These are phyloP conservation scores for Drosophila varians DNA, from an alignment of 1,140 invertebrate genomes.

Conservation along the genomic window DNA sequence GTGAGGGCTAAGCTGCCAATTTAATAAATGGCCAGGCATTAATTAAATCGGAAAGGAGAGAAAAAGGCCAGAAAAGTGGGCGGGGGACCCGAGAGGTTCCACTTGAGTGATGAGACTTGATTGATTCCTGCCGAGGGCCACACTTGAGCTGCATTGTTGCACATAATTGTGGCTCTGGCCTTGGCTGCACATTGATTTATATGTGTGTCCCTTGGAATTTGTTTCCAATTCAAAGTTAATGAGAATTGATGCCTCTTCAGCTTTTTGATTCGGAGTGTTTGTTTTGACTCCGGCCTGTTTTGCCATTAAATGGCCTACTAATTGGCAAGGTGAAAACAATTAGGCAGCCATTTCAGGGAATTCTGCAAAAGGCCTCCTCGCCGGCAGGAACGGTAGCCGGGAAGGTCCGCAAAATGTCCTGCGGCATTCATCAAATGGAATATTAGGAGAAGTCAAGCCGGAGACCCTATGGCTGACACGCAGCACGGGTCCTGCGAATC, in stretches of 20 bases:
- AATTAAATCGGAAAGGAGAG: constrained; percentile 67
- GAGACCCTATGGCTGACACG: constrained; percentile 10
- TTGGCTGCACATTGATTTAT: constrained; percentile 68
- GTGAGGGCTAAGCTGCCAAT: constrained; percentile 76
- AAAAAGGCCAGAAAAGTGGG: constrained; percentile 17
- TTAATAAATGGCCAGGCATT: constrained; percentile 83
- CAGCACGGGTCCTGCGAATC: constrained; percentile 46
- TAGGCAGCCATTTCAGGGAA: constrained; percentile 45
- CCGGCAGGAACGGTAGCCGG: constrained; percentile 36
- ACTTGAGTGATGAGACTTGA: constrained; percentile 81
- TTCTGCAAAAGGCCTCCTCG: not conserved
- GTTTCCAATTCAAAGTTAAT: constrained; percentile 79
- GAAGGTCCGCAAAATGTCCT: constrained; percentile 8
- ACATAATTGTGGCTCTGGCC: constrained; percentile 65
- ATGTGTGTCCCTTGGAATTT: constrained; percentile 49
- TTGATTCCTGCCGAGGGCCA: constrained; percentile 80
- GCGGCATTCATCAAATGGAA: constrained; percentile 41
- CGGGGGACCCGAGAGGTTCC: constrained; percentile 14
- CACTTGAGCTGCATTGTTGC: constrained; percentile 73
- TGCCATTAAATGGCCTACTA: constrained; percentile 56
- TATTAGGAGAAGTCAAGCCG: constrained; percentile 3
- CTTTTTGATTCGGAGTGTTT: constrained; percentile 58
- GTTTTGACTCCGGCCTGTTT: constrained; percentile 41
- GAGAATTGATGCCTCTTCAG: constrained; percentile 67
- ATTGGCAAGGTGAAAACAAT: constrained; percentile 61